Evolutionary conservation across 2,888 invertebrate species (phyloP), one percentile per base, ranked within the genome.

Genomic region (Plutella xylostella): DNA sequence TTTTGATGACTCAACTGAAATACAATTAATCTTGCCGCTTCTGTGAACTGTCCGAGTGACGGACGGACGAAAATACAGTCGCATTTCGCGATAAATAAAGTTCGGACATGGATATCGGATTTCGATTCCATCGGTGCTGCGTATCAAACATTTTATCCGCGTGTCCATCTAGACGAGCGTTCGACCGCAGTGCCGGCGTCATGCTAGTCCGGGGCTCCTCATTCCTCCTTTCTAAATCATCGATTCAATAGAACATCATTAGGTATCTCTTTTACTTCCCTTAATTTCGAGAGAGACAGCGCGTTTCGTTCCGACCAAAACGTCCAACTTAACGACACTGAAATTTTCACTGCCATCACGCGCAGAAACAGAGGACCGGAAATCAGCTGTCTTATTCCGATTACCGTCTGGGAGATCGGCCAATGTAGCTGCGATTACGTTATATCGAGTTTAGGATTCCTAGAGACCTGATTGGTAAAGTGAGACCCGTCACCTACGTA

Each of bases 1-100:
- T 83, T 82, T 82, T 82, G 83, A 82, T 83, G 82, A 82, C 76
- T 83, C 83, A 82, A 80, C 73, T 69, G 79, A 77, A 80, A 82
- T 80, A 83, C 83, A 83, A 83, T 83, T 80, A 83, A 83, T 83
- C 82, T 83, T 77, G 73, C 72, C 67, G 72, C 68, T 82, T 80
- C 82, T 77, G 76, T 80, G 82, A 83, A 82, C 82, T 83, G 82
- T 83, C 80, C 63, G 63, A 75, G 63, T 79, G 82, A 80, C 72
- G 76, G 78, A 79, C 79, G 80, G 77, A 73, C 80, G 70, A 72
- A 79, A 82, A 80, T 80, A 80, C 75, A 73, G 77, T 79, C 80
- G 78, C 71, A 72, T 82, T 82, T 82, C 67, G 82, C 82, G 80
- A 82, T 78, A 76, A 75, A 79, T 82, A 74, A 80, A 79, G 72